Percentiles rank a stretch among this genome's conserved stretches.
phyloP scores from a whole-genome alignment of 2,888 invertebrate species.

The Phyllotreta cruciferae region DNA sequence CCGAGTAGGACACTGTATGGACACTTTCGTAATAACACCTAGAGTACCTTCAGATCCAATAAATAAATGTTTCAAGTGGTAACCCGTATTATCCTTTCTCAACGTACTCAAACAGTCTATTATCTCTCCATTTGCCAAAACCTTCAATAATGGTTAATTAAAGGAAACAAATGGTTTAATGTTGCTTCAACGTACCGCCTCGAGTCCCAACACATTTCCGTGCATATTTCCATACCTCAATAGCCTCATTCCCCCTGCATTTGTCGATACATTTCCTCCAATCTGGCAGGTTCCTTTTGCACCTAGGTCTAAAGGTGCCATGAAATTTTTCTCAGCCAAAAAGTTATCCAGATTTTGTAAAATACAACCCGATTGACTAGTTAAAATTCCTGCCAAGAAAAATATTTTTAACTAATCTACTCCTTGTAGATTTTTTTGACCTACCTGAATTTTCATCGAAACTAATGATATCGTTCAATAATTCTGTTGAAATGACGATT shows the following conservation, averaged over 20 bases:
- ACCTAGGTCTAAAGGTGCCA: slow-evolving; percentile 94
- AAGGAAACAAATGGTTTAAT: background rate
- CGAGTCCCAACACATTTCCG: slow-evolving; percentile 87
- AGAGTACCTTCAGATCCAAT: slow-evolving; percentile 97
- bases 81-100: slow-evolving; percentile 97
- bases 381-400: slow-evolving; percentile 67
- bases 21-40: slow-evolving; percentile 90
- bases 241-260: slow-evolving; percentile 92
- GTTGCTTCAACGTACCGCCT: slow-evolving; percentile 72
- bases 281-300: slow-evolving; percentile 95
- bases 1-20: slow-evolving; percentile 84
- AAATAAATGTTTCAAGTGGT: slow-evolving; percentile 94
- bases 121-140: slow-evolving; percentile 83
- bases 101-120: slow-evolving; percentile 83
- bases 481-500: slow-evolving; percentile 81
- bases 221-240: slow-evolving; percentile 90
- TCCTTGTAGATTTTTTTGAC: slow-evolving; percentile 1
- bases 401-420: background rate
- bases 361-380: slow-evolving; percentile 91
- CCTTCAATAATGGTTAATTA: slow-evolving; percentile 61
- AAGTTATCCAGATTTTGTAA: slow-evolving; percentile 82
- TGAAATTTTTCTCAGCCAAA: slow-evolving; percentile 74
- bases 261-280: slow-evolving; percentile 94
- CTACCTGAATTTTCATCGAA: slow-evolving; percentile 83
- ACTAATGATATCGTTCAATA: slow-evolving; percentile 84